Conservation (phyloP, 2,888 invertebrate species). For the Spisula solida region DNA sequence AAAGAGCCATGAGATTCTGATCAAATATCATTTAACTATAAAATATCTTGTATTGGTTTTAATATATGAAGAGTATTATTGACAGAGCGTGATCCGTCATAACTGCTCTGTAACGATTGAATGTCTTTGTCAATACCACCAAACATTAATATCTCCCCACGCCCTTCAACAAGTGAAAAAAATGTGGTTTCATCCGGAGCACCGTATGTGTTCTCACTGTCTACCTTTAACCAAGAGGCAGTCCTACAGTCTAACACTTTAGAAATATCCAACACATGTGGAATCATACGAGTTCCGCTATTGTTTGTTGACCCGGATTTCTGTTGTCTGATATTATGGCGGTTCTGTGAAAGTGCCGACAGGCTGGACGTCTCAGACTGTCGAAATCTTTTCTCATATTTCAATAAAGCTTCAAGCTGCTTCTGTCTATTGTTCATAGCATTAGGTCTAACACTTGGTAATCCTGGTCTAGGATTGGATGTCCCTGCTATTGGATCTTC, state of each 20-base stretch:
- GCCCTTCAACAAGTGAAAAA: constrained; percentile 95
- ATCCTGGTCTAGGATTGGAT: constrained; percentile 69
- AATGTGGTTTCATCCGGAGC: constrained; percentile 95
- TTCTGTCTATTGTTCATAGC: constrained; percentile 89
- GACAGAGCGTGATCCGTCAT: constrained; percentile 76
- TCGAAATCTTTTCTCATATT: constrained; percentile 90
- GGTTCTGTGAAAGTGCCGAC: constrained; percentile 47
- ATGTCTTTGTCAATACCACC: constrained; percentile 93
- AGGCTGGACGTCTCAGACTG: constrained; percentile 64
- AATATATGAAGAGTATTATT: constrained; percentile 77
- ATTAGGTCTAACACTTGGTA: constrained; percentile 87
- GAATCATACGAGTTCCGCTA: constrained; percentile 90
- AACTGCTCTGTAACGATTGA: constrained; percentile 82
- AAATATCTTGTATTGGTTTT: constrained; percentile 49
- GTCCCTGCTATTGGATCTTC: constrained; percentile 53
- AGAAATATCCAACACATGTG: constrained; percentile 95
- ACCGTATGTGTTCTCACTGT: constrained; percentile 75
- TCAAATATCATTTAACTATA: background rate
- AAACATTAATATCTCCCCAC: constrained; percentile 97
- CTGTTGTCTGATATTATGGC: constrained; percentile 40
- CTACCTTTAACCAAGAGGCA: constrained; percentile 88
- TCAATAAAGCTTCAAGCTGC: constrained; percentile 90
- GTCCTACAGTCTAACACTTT: constrained; percentile 84
- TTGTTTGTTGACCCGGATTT: constrained; percentile 21
- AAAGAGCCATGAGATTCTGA: background rate